phyloP scores from a whole-genome alignment of 2,797 vertebrate genomes.

The Malacoraja senta region DNA sequence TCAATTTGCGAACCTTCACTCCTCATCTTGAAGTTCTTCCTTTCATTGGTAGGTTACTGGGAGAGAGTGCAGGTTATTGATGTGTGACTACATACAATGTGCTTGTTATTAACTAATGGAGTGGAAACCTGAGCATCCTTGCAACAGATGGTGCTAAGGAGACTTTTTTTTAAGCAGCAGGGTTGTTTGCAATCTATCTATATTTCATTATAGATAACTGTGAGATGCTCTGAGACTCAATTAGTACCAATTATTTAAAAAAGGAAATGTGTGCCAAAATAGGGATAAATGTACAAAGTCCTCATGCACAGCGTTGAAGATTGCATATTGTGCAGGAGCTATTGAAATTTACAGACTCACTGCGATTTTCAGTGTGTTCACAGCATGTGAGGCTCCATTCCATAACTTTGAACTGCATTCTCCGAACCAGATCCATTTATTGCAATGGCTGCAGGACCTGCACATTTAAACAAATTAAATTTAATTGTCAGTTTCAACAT shows the following conservation, averaged over 20 bases:
- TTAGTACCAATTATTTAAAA: too few relatives aligned
- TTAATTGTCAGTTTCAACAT: too few relatives aligned
- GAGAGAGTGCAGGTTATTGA: background rate
- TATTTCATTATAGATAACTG: background rate
- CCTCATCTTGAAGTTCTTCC: background rate
- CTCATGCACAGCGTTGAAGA: background rate
- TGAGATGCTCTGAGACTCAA: background rate
- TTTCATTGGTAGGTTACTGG: background rate
- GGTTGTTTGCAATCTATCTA: background rate
- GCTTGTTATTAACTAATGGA: slow-evolving; percentile 4
- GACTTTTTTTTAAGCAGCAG: background rate
- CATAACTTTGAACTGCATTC: background rate
- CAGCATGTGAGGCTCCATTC: background rate
- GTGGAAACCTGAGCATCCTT: background rate
- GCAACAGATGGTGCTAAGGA: background rate
- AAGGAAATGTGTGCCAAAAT: too few relatives aligned
- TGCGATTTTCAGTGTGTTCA: background rate
- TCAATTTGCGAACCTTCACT: background rate
- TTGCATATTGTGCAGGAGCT: background rate
- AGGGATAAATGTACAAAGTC: too few relatives aligned
- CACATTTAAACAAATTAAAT: too few relatives aligned
- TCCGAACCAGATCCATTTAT: too few relatives aligned
- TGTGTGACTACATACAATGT: background rate
- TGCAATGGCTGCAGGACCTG: too few relatives aligned
- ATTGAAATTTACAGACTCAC: background rate